phyloP scores from a whole-genome alignment of 2,797 vertebrate genomes.

The Myotis planiceps region DNA sequence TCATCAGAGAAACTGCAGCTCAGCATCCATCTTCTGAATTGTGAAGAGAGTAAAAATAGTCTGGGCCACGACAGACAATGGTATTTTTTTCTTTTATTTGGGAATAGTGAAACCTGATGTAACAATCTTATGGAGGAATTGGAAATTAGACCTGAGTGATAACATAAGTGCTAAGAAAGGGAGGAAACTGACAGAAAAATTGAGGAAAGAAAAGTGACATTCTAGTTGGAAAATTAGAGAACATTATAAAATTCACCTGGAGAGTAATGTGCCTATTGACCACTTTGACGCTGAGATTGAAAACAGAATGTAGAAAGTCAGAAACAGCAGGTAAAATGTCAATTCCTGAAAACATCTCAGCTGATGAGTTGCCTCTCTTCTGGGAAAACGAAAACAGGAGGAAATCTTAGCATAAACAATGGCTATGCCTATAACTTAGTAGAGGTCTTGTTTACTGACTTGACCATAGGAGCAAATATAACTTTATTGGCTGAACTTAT shows the following conservation, averaged over 20 bases:
- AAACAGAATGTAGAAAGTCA: background rate
- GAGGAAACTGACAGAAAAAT: conserved; percentile 11
- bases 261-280: conserved; percentile 38
- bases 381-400: background rate
- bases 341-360: background rate
- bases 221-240: conserved; percentile 5
- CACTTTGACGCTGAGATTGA: background rate
- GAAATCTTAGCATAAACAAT: background rate
- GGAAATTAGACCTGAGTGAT: conserved; percentile 30
- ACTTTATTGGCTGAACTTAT: background rate
- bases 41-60: background rate
- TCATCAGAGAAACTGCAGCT: conserved; percentile 12
- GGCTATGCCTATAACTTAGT: background rate
- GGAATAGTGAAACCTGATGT: background rate
- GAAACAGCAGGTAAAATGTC: conserved; percentile 18
- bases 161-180: background rate
- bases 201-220: background rate
- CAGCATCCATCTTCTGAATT: conserved; percentile 3
- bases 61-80: background rate
- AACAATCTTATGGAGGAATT: conserved; percentile 29
- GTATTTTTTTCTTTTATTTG: conserved; percentile 42
- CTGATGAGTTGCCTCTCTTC: background rate
- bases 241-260: conserved; percentile 36
- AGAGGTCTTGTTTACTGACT: background rate
- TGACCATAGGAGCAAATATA: background rate